Base-by-base conservation (phyloP, 2,888 invertebrate genomes). In the Morpho achilles region DNA sequence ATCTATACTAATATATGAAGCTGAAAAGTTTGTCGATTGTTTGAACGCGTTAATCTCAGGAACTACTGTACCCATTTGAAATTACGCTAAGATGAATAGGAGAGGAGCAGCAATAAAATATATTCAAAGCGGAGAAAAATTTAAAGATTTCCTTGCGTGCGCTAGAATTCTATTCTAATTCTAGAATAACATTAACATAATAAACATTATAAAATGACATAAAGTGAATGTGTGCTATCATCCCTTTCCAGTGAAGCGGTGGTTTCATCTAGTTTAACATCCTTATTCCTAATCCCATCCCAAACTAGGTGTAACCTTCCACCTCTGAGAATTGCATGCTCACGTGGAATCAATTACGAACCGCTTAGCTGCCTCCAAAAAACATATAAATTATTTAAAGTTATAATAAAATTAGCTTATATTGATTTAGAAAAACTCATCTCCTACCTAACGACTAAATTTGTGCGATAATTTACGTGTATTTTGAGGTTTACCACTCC, bases 291-390 rank as follows among this genome's bases (percentile, higher is more conserved):
- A 76, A 86, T 75, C 89, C 90, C 83, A 82, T 76, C 79, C 86
- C 76, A 71, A 74, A 79, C 80, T 79, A 78, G 83, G 86, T 73
- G 77, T 84, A 84, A 88, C 92, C 91, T 91, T 90, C 83, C 91
- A 91, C 89, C 91, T 85, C 91, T 90, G 86, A 82, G 65, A 32
- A 64, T 63, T 65, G 43, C 65, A 71, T 76, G 67, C 79, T 89
- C 80, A 90, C 62, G 89, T 91, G 90, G 82, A 85, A 88, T 90
- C 88, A 58, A 71, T 70, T 62, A 74, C 65, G 88, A 90, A 87
- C 81, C 87, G 90, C 88, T 82, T 72, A 90, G 90, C 90, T 90
- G 90, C 90, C 90, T 90, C 81, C 63, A 62, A 63, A 70, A 77
- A 81, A 75, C 71, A 77, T 70, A 76, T 80, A 67, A 76, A 79